Conservation (phyloP, 2,113 vertebrate genomes). For the Cyprinodon tularosa region DNA sequence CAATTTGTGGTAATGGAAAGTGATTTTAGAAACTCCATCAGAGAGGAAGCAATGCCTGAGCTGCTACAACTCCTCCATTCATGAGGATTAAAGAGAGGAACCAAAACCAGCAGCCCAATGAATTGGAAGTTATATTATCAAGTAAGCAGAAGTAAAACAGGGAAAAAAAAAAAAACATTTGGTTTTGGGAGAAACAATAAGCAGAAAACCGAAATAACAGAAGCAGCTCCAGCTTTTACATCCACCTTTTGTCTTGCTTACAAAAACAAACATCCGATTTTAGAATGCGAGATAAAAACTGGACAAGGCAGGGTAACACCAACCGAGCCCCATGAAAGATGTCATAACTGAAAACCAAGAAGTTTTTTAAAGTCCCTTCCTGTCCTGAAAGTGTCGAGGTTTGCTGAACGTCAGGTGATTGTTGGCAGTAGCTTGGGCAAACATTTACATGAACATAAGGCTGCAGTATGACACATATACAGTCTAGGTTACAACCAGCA, state of each 20-base stretch:
- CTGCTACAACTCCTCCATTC: conserved; percentile 2
- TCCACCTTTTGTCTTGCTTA: background rate
- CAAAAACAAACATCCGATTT: background rate
- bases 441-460: conserved; percentile 18
- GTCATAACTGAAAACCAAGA: background rate
- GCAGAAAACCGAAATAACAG: background rate
- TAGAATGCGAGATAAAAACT: background rate
- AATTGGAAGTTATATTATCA: background rate
- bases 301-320: background rate
- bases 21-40: conserved; percentile 38
- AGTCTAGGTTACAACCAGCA: conserved; percentile 20
- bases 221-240: background rate
- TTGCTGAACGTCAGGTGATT: conserved; percentile 30
- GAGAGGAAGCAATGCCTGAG: background rate
- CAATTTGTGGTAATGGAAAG: conserved; percentile 33
- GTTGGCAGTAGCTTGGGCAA: conserved; percentile 1
- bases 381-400: background rate
- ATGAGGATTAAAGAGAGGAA: conserved; percentile 4
- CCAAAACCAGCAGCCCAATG: background rate
- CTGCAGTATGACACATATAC: conserved; percentile 11
- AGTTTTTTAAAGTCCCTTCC: background rate
- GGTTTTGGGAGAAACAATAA: conserved; percentile 5
- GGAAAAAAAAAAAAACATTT: background rate
- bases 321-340: background rate
- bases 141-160: background rate